Percentiles rank a stretch among this genome's conserved stretches.
Conservation (phyloP, 2,113 vertebrate species). For the Paramormyrops kingsleyae region DNA sequence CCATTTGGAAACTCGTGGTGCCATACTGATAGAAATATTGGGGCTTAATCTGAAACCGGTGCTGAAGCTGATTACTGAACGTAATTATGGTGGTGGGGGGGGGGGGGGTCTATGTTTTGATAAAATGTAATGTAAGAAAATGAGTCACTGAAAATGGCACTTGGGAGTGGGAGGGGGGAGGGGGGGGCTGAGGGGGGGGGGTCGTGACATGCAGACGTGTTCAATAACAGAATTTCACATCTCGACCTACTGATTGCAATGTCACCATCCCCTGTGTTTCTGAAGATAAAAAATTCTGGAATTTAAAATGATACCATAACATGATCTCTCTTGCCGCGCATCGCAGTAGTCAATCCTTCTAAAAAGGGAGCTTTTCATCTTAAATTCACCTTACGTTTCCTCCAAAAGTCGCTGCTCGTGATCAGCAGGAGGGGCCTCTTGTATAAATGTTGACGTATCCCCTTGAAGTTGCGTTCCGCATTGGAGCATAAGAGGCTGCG, state of each 20-base stretch:
- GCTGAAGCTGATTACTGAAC: background rate
- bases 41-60: background rate
- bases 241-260: background rate
- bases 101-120: background rate
- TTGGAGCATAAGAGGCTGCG: background rate
- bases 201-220: background rate
- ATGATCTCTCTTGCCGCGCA: background rate
- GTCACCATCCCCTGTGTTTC: background rate
- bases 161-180: background rate
- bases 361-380: background rate
- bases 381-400: background rate
- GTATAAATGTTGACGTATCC: background rate
- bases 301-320: background rate
- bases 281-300: background rate
- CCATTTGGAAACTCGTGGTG: slow-evolving; percentile 22
- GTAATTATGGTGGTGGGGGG: background rate
- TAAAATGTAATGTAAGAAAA: background rate
- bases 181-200: background rate
- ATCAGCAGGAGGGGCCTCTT: background rate
- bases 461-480: background rate
- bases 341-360: background rate
- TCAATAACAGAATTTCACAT: background rate
- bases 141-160: background rate
- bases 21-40: background rate
- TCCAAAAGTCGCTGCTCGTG: background rate